Evolutionary conservation across 2,797 vertebrate species (phyloP).

Genomic region (Anas bernieri): DNA sequence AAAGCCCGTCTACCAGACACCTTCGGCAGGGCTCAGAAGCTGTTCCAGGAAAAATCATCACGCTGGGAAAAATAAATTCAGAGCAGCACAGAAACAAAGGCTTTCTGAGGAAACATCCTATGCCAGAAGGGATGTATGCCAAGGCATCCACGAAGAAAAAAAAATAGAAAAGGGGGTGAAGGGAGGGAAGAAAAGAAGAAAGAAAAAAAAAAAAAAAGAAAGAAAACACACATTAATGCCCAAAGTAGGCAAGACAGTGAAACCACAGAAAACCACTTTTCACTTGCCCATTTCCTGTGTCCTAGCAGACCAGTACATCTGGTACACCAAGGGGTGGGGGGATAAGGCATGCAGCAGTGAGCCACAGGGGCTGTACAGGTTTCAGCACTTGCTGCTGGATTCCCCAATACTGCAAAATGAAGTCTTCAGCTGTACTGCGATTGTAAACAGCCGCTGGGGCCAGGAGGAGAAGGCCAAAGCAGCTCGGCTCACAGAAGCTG

Average conservation of each 20-base stretch:
- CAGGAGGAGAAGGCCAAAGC: neutral
- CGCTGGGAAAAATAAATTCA: neutral
- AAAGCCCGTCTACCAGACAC: neutral
- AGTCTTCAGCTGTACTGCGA: neutral
- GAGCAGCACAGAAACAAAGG: neutral
- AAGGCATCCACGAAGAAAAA: neutral
- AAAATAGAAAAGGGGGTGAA: neutral
- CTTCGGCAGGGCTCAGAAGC: slow-evolving; percentile 21
- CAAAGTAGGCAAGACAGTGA: neutral
- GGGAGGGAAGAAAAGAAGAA: neutral
- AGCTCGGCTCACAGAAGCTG: neutral
- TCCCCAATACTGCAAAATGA: neutral
- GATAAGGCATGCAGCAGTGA: neutral
- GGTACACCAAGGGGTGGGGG: neutral
- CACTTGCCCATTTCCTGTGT: neutral
- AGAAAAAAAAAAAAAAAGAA: no score
- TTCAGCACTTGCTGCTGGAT: neutral
- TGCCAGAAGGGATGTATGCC: neutral
- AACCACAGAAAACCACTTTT: neutral
- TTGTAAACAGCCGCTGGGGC: neutral
- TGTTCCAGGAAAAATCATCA: slow-evolving; percentile 27
- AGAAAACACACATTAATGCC: neutral
- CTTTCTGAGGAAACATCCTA: neutral
- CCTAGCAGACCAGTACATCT: neutral
- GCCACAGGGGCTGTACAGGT: neutral